Base-by-base conservation (phyloP, 1,140 invertebrate species). In the Panagrolaimus sp. region DNA sequence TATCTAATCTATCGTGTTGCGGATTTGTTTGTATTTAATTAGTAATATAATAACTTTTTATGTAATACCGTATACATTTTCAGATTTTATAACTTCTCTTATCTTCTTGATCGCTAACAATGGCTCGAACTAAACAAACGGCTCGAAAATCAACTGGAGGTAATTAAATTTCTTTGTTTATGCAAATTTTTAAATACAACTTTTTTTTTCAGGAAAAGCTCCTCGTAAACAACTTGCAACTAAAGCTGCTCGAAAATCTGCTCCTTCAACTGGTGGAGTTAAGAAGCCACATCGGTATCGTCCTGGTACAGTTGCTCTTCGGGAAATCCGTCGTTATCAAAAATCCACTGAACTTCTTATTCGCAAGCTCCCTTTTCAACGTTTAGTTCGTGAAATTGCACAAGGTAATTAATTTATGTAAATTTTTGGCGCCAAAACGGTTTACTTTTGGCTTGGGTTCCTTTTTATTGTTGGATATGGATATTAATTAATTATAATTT, bases 61-160 rank as follows among this genome's bases (percentile, higher is more conserved):
- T n/a, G n/a, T n/a, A n/a, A n/a, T n/a, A n/a, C n/a, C n/a, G n/a
- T n/a, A n/a, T n/a, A n/a, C n/a, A 38, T 38, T 38, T 38, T 2
- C 32, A 38, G 7, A 38, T 38, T 38, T 38, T 38, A 38, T 38
- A 38, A 38, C 2, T 38, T 38, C 7, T 38, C 7, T 38, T 7
- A 4, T 38, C 32, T 2, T 38, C 32, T 38, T 38, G 32, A 38
- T 38, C 32, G 7, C 32, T 38, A 38, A 38, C 32, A 2, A 91
- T 91, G 90, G 90, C 90, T 70, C 89, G 90, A 88, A 91, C 90
- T 1, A 91, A 91, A 87, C 90, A 91, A 78, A 91, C 90, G 26
- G 90, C 90, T 26, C 88, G 90, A 86, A 85, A 85, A 72, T 84
- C 84, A 26, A 85, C 85, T 67, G 85, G 85, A n/a, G n/a, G n/a